Evolutionary conservation across 2,113 vertebrate genomes (phyloP).

Genomic region (Pterocles gutturalis): DNA sequence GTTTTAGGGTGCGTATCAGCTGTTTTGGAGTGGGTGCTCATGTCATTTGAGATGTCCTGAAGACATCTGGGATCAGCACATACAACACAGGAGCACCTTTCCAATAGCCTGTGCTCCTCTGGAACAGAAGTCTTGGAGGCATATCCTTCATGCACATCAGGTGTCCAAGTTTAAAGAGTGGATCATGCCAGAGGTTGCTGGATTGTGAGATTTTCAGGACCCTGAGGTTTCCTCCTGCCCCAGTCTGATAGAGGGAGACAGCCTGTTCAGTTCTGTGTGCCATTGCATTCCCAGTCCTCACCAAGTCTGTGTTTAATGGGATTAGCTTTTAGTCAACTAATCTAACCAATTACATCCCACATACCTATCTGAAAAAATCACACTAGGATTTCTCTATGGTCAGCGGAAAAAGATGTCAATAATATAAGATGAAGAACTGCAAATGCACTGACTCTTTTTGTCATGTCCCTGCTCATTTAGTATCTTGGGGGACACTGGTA

Average conservation of each 20-base stretch:
- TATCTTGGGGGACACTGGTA: neutral
- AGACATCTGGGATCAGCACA: neutral
- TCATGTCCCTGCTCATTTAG: neutral
- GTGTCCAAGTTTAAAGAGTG: fast-evolving
- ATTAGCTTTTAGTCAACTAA: neutral
- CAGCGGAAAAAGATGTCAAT: neutral
- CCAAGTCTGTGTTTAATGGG: neutral
- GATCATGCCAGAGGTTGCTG: neutral
- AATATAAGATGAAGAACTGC: neutral
- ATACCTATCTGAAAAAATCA: fast-evolving
- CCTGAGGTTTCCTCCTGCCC: neutral
- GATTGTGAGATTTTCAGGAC: neutral
- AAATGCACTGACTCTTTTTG: neutral
- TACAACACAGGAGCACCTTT: fast-evolving
- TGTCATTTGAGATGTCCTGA: neutral
- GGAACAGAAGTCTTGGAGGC: neutral
- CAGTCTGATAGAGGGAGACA: neutral
- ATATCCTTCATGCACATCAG: neutral
- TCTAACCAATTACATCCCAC: neutral
- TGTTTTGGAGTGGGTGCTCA: neutral
- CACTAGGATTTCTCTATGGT: neutral
- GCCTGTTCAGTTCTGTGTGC: neutral
- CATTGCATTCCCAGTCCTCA: fast-evolving
- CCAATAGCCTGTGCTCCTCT: no score
- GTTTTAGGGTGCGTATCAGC: neutral